phyloP scores from a whole-genome alignment of 1,140 invertebrate species.

The Antheraea pernyi region DNA sequence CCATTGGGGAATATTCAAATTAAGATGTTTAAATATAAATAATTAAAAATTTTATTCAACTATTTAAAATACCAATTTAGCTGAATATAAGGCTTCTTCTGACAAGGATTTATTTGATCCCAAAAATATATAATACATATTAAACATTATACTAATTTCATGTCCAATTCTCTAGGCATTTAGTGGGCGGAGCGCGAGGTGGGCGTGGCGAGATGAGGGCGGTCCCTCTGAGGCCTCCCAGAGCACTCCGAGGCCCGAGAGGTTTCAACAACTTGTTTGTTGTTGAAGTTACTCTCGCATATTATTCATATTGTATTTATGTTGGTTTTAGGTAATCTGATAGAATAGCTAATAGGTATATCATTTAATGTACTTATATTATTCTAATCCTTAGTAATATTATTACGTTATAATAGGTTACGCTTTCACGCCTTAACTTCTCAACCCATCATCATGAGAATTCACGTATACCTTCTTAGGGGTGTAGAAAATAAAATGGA shows the following conservation, averaged over 20 bases:
- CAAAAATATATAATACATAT: slow-evolving; percentile 42
- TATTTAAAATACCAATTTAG: no score
- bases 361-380: no score
- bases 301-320: slow-evolving; percentile 34
- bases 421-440: no score
- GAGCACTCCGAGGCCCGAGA: slow-evolving; percentile 46
- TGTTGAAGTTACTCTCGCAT: slow-evolving; percentile 42
- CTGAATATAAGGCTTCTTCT: background rate
- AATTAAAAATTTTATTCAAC: no score
- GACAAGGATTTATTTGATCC: background rate
- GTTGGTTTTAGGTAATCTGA: background rate
- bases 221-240: slow-evolving; percentile 61
- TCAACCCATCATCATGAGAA: no score
- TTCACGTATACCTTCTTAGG: no score
- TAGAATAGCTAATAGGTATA: background rate
- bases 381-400: no score
- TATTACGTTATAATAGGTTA: no score
- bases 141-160: slow-evolving; percentile 48
- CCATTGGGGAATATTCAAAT: no score
- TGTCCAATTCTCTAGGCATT: slow-evolving; percentile 56
- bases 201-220: slow-evolving; percentile 54
- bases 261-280: slow-evolving; percentile 50
- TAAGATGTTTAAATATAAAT: no score
- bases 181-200: slow-evolving; percentile 52
- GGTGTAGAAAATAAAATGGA: no score